Evolutionary conservation across 2,888 invertebrate genomes (phyloP), one percentile per base, ranked within the genome.

Genomic region (Drosophila paracracens): DNA sequence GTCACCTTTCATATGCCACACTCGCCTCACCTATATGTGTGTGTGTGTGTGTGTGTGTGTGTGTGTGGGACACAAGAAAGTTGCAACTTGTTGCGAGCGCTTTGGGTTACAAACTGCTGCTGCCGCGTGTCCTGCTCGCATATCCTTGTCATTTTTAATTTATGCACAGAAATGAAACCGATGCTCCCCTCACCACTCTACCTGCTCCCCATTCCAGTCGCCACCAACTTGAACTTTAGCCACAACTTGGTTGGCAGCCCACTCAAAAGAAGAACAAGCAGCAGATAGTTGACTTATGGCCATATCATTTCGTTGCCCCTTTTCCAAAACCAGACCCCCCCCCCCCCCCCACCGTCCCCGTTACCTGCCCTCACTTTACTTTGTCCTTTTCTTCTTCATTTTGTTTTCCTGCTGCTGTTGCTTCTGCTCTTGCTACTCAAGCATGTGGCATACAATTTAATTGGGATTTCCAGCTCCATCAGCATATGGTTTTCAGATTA

Each of bases 121-220:
- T 46, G 51, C 51, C 51, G 43, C 48, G 43, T 63, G 76, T 74
- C 59, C 70, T 81, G 83, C 68, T 59, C 68, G 81, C 83, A 84
- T 88, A 90, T 85, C 85, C 90, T 78, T 85, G 85, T 85, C 90
- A 85, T 85, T 90, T 90, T 84, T 84, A 84, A 85, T 82, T 82
- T 82, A 82, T 82, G 84, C 82, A 70, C 71, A 67, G 65, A 76
- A 83, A 74, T 71, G 56, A 76, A 65, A 65, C 63, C 51, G 51
- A 71, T 52, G n/a, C 78, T 31, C 21, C 11, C 48, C 13, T n/a
- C 4, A 11, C 18, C 11, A 35, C 18, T 16, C 8, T 10, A n/a
- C n/a, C 36, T 35, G 2, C 16, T 10, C 11, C 10, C 2, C 35
- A 35, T 36, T 46, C 11, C 51, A 6, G n/a, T 18, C 6, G n/a